Evolutionary conservation across 2,888 invertebrate species (phyloP).

Genomic region (Punctoribates punctum): DNA sequence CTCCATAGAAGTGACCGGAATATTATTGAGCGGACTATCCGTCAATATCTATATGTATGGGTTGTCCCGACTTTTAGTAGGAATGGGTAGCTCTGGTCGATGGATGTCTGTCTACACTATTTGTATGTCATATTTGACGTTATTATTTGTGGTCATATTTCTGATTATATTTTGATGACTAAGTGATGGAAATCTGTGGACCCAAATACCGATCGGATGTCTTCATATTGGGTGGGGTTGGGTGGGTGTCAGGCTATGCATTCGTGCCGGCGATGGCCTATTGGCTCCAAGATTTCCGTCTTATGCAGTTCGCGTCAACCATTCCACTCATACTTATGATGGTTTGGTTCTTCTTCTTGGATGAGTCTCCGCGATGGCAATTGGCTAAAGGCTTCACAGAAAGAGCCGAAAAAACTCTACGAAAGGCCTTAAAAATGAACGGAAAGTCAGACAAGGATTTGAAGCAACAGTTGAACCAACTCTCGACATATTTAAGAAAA

Average conservation of each 20-base stretch:
- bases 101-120: not conserved
- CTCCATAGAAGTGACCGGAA: not conserved
- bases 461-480: slow-evolving; percentile 8
- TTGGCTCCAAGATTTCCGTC: slow-evolving; percentile 22
- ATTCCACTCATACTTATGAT: not conserved
- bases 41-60: not conserved
- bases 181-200: not conserved
- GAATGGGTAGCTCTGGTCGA: not conserved
- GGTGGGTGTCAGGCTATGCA: slow-evolving; percentile 38
- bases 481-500: not conserved
- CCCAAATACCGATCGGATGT: slow-evolving; percentile 29
- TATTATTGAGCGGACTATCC: not conserved
- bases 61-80: slow-evolving; percentile 29
- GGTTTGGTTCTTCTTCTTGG: slow-evolving; percentile 34
- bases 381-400: slow-evolving; percentile 14
- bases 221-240: not conserved
- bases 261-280: slow-evolving; percentile 33
- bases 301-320: not conserved
- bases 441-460: slow-evolving; percentile 13
- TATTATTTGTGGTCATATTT: not conserved
- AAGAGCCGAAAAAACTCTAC: not conserved
- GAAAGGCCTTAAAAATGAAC: slow-evolving; percentile 20
- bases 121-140: not conserved
- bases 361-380: slow-evolving; percentile 41
- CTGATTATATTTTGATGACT: not conserved